A percentile compares a stretch with the other conserved stretches of the same genome.
Evolutionary conservation across 2,113 vertebrate genomes (phyloP).

Genomic region (Ifrita kowaldi): DNA sequence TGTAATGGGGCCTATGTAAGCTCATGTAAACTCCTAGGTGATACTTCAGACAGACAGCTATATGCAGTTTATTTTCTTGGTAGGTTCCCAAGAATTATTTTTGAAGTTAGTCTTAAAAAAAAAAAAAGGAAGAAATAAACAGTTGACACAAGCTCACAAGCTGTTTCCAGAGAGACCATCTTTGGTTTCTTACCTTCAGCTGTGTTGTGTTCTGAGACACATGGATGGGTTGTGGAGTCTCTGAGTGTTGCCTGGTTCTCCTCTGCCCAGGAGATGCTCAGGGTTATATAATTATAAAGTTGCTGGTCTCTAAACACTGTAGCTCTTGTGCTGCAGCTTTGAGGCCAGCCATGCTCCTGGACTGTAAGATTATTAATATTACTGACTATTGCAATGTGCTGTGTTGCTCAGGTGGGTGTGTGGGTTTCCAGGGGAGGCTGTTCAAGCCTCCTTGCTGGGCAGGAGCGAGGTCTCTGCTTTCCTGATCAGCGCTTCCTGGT

Average conservation of each 20-base stretch:
- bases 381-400: background rate
- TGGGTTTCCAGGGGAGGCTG: background rate
- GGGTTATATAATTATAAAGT: background rate
- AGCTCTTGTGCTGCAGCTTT: background rate
- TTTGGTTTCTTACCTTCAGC: background rate
- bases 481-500: background rate
- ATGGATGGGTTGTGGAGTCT: background rate
- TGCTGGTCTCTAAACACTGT: background rate
- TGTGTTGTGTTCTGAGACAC: background rate
- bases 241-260: background rate
- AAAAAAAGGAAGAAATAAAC: background rate
- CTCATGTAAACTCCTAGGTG: background rate
- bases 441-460: background rate
- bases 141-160: background rate
- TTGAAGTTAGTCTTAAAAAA: background rate
- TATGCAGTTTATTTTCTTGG: background rate
- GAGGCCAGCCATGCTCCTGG: background rate
- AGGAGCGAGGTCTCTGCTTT: background rate
- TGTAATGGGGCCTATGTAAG: fast-evolving
- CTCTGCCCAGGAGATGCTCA: background rate
- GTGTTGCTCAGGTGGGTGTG: fast-evolving
- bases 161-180: background rate
- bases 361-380: background rate
- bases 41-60: background rate
- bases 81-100: background rate